Evolutionary conservation across 2,113 vertebrate species (phyloP), one percentile per base, ranked within the genome.

Genomic region (Nibea coibor): DNA sequence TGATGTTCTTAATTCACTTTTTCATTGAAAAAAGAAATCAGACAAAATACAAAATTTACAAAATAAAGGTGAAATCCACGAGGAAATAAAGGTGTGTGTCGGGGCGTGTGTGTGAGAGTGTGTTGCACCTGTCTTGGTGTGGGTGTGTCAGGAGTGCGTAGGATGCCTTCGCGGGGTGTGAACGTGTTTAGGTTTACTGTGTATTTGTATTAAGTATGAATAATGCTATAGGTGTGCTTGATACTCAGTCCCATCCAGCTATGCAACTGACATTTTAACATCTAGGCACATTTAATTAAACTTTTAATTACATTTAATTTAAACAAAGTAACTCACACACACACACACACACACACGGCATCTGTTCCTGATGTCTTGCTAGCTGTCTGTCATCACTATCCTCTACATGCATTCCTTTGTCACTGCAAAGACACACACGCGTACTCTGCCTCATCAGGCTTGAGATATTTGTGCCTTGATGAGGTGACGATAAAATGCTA

Each of bases 161-260:
- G 67, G 65, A 93, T 93, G 51, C 90, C 89, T 88, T 3, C 39
- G 75, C 51, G 65, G 88, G 92, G 92, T 77, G 93, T 91, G 92
- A 31, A 17, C 66, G 48, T 78, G 53, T 89, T 65, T 24, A 66
- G 35, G 35, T 82, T 73, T 76, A 72, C 20, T 68, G 19, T 9
- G 4, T 72, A 19, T 11, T 8, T 57, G 17, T 10, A 65, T 79
- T 5, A 39, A 39, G 15, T 63, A 7, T 65, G 42, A 85, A 70
- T 81, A 47, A 31, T 75, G n/a, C 6, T 12, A 51, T 3, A 57
- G 70, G 71, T 39, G 54, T 80, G 76, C 72, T 72, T 54, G 31
- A 19, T 56, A 17, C 10, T 24, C 5, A 11, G 66, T 14, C 16
- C 72, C 2, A 8, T n/a, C 8, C 16, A 26, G 12, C 11, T 2